These are phyloP conservation scores for Sebastes iracundus DNA, from an alignment of 2,797 vertebrate species.

Conservation along the genomic window DNA sequence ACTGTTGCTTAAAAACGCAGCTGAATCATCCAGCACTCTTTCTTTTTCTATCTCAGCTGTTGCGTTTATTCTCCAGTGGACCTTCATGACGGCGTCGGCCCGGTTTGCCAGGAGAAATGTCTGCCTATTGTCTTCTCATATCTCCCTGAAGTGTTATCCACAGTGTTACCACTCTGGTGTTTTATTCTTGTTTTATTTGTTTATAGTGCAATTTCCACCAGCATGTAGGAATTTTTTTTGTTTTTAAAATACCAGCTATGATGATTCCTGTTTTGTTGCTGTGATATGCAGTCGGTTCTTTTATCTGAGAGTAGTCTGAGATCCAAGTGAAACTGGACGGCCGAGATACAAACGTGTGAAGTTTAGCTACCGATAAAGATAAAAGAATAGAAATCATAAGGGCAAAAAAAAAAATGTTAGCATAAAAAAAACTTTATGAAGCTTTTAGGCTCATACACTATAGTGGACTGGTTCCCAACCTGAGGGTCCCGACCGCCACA, in stretches of 20 bases:
- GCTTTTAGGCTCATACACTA: background rate
- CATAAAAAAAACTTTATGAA: background rate
- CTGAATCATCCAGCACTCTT: constrained; percentile 8
- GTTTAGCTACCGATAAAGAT: background rate
- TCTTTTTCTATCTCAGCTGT: background rate
- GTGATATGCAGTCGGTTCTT: background rate
- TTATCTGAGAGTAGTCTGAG: background rate
- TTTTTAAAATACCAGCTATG: constrained; percentile 8
- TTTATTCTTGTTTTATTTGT: constrained; percentile 11
- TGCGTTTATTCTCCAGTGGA: background rate
- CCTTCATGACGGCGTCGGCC: background rate
- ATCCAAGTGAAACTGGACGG: background rate
- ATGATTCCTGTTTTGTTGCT: constrained; percentile 11
- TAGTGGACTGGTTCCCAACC: too few relatives aligned
- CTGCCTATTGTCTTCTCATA: background rate
- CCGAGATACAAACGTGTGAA: background rate
- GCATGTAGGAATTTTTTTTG: background rate
- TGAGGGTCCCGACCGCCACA: too few relatives aligned
- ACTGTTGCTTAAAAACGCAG: background rate
- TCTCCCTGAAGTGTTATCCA: background rate
- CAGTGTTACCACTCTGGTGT: background rate
- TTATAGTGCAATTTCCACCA: constrained; percentile 36
- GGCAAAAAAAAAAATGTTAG: too few relatives aligned
- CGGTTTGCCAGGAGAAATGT: background rate
- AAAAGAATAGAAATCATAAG: background rate